A percentile compares a stretch with the other conserved stretches of the same genome.
Conservation (phyloP, 1,140 invertebrate species). For the Drosophila sechellia region DNA sequence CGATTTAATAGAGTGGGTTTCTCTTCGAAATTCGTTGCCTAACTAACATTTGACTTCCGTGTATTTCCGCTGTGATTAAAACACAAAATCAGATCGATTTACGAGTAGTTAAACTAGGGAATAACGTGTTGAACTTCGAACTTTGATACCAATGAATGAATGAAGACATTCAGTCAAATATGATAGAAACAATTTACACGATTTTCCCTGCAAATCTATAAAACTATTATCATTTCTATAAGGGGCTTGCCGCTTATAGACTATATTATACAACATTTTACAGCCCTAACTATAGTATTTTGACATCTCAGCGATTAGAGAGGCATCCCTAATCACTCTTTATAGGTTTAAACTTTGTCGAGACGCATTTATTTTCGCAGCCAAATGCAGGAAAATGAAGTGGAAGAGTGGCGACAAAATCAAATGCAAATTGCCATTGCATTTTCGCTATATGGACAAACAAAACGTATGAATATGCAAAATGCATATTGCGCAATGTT, state of each 20-base stretch:
- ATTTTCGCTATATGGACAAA: conserved; percentile 47
- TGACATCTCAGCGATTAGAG: neutral
- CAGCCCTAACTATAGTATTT: conserved; percentile 1
- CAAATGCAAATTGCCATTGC: conserved; percentile 53
- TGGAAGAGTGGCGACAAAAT: conserved; percentile 42
- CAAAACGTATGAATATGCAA: conserved; percentile 57
- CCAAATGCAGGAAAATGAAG: conserved; percentile 18
- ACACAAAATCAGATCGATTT: neutral
- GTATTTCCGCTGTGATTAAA: neutral
- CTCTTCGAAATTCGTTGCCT: neutral
- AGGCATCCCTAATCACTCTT: neutral
- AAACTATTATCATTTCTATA: neutral
- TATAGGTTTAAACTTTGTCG: neutral
- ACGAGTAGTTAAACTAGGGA: neutral
- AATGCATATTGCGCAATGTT: conserved; percentile 42
- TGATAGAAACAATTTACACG: neutral
- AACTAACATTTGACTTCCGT: conserved; percentile 12
- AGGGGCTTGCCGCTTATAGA: conserved; percentile 13
- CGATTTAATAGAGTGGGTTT: conserved; percentile 12
- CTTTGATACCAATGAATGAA: neutral
- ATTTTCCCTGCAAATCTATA: neutral
- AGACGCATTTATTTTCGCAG: conserved; percentile 27
- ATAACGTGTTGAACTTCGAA: neutral
- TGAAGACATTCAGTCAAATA: neutral
- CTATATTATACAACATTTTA: conserved; percentile 3